Evolutionary conservation across 2,888 invertebrate genomes (phyloP).

Genomic region (Cecidostiba fungosa): DNA sequence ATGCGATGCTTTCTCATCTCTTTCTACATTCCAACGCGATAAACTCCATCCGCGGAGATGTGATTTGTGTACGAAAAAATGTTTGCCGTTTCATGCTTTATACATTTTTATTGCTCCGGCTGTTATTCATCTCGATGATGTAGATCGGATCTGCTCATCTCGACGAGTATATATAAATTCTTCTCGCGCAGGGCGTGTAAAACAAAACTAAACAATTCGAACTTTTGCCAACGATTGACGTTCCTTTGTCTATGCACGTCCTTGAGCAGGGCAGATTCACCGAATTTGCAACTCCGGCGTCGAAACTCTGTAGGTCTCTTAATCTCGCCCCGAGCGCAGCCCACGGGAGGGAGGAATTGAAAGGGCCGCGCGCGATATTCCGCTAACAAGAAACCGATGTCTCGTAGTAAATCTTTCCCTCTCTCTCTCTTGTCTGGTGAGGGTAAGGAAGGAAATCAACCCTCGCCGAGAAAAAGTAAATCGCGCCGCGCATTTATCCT

Average conservation of each 20-base stretch:
- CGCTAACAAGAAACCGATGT: slow-evolving; percentile 77
- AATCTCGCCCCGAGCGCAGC: slow-evolving; percentile 59
- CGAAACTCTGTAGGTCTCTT: slow-evolving; percentile 51
- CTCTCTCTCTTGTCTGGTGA: slow-evolving; percentile 61
- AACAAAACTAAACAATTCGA: background rate
- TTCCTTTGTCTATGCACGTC: no score
- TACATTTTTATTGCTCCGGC: background rate
- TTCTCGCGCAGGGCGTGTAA: no score
- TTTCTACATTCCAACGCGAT: background rate
- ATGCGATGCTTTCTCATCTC: no score
- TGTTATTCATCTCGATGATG: background rate
- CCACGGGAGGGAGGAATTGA: slow-evolving; percentile 64
- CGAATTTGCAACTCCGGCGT: slow-evolving; percentile 38
- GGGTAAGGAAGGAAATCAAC: slow-evolving; percentile 40
- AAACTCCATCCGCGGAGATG: background rate
- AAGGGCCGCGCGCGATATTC: slow-evolving; percentile 68
- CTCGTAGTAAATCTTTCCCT: slow-evolving; percentile 70
- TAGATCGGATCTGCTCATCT: background rate
- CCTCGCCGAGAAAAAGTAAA: slow-evolving; percentile 59
- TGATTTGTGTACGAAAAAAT: background rate
- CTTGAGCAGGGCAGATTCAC: slow-evolving; percentile 28
- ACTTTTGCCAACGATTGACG: background rate
- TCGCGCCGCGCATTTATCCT: slow-evolving; percentile 55
- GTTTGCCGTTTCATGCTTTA: background rate
- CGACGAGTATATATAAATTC: background rate